These are phyloP conservation scores for Eurystomus gularis DNA, from an alignment of 2,113 vertebrate genomes.

Conservation along the genomic window DNA sequence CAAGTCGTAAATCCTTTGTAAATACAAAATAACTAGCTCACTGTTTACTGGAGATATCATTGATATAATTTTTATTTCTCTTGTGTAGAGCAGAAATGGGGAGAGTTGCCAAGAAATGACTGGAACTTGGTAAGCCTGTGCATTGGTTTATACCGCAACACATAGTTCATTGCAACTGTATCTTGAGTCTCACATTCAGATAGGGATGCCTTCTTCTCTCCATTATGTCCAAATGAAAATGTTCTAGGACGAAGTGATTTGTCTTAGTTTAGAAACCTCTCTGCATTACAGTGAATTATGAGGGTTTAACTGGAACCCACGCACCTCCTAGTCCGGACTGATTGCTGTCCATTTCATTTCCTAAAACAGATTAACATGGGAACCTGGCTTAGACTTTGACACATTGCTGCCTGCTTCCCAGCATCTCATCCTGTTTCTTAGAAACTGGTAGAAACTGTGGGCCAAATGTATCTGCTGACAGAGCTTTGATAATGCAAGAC, in stretches of 20 bases:
- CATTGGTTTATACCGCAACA: not conserved
- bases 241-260: not conserved
- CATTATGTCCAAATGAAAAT: not conserved
- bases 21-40: not conserved
- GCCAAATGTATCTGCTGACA: not conserved
- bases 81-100: not conserved
- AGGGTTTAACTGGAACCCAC: not conserved
- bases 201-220: accelerated
- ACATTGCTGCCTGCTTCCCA: not conserved
- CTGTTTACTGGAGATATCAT: not conserved
- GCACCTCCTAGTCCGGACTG: accelerated
- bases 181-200: not conserved
- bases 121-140: not conserved
- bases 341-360: not conserved
- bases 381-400: not conserved
- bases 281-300: too few species aligned
- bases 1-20: not conserved
- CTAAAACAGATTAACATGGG: not conserved
- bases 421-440: not conserved
- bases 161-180: accelerated
- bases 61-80: not conserved
- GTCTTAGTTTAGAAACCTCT: not conserved
- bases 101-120: not conserved
- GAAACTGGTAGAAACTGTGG: not conserved
- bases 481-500: not conserved